A percentile compares a stretch with the other conserved stretches of the same genome.
phyloP scores from a whole-genome alignment of 2,797 vertebrate genomes.

The Novumbra hubbsi region DNA sequence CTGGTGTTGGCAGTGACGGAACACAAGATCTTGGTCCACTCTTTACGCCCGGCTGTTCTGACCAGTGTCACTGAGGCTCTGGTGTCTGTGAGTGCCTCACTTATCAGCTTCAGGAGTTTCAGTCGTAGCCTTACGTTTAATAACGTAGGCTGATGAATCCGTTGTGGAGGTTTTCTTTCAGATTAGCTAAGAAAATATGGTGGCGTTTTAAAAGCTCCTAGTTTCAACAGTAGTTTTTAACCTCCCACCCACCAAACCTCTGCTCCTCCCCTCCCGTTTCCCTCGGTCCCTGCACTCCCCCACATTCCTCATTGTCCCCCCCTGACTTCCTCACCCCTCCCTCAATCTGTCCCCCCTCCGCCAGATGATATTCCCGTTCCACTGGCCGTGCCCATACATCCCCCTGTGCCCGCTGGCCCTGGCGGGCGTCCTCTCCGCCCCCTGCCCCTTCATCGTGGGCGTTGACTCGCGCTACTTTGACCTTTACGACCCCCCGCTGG shows the following conservation, averaged over 20 bases:
- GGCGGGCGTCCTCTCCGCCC: constrained; percentile 93
- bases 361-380: constrained; percentile 99
- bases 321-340: not conserved
- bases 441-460: constrained; percentile 96
- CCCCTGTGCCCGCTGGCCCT: constrained; percentile 94
- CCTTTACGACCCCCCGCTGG: constrained; percentile 93
- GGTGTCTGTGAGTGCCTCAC: constrained; percentile 86
- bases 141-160: not conserved
- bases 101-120: not conserved
- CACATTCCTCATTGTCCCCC: not conserved
- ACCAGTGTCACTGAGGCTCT: constrained; percentile 96
- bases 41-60: constrained; percentile 90
- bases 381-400: constrained; percentile 96
- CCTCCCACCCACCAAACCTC: not conserved
- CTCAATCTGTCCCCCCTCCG: not conserved
- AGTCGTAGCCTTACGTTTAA: not conserved
- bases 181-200: not conserved
- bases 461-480: constrained; percentile 98
- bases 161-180: not conserved
- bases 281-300: not conserved
- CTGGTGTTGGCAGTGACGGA: constrained; percentile 94
- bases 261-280: not conserved
- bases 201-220: not conserved
- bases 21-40: constrained; percentile 97
- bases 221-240: not conserved